Evolutionary conservation across 2,113 vertebrate genomes (phyloP).

Genomic region (Castor canadensis): DNA sequence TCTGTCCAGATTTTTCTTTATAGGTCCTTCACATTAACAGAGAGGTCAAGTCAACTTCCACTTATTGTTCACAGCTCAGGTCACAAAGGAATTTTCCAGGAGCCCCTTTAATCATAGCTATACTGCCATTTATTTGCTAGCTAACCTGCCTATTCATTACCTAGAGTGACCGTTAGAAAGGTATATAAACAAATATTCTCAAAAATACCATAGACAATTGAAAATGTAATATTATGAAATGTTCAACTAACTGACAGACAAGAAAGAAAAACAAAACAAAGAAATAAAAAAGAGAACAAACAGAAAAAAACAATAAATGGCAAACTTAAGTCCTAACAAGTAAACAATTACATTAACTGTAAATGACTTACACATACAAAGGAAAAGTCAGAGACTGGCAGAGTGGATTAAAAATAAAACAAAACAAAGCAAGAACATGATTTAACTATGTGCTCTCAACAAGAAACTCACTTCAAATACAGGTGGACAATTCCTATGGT

Average conservation of each 20-base stretch:
- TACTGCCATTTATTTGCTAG: no score
- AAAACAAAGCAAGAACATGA: neutral
- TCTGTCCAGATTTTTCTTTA: no score
- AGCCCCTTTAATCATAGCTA: no score
- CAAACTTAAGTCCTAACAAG: neutral
- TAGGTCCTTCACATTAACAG: no score
- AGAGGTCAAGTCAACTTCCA: no score
- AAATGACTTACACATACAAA: neutral
- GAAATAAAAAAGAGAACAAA: neutral
- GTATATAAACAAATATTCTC: neutral
- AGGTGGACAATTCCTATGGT: neutral
- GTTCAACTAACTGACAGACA: neutral
- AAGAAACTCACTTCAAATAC: neutral
- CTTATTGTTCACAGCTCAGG: no score
- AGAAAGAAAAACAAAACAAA: neutral
- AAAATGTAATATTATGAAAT: neutral
- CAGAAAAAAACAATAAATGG: neutral
- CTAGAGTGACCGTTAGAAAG: neutral
- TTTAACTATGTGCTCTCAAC: neutral
- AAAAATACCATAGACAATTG: neutral
- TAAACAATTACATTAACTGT: neutral
- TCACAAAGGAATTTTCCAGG: no score
- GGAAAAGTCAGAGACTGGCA: neutral
- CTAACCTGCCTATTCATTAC: no score
- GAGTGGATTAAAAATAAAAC: neutral